Conservation (phyloP, 1,140 invertebrate genomes). For the Piezodorus guildinii region DNA sequence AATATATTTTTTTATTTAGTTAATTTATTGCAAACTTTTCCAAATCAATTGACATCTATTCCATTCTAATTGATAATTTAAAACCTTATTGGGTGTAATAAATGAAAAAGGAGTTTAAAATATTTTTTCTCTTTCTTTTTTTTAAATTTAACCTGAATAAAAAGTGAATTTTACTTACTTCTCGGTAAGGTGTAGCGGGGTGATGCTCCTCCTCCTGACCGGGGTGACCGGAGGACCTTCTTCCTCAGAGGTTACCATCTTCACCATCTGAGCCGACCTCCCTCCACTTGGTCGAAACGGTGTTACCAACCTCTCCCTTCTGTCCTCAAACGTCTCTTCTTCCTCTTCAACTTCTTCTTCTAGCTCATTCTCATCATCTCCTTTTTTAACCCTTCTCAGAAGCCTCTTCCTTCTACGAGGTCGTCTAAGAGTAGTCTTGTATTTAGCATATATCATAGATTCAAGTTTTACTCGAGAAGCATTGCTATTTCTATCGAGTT, state of each 20-base stretch:
- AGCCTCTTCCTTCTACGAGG: not conserved
- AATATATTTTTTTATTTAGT: no score
- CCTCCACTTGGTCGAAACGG: not conserved
- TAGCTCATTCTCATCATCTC: no score
- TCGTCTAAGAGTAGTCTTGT: not conserved
- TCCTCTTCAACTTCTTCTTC: not conserved
- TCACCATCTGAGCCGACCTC: not conserved
- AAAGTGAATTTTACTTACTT: constrained; percentile 7
- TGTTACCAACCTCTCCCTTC: not conserved
- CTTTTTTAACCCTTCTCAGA: not conserved
- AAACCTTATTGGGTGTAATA: no score
- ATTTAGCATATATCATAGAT: not conserved
- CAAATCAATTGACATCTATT: no score
- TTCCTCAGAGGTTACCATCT: constrained; percentile 6
- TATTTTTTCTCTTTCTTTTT: no score
- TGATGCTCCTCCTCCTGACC: not conserved
- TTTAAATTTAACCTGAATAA: no score
- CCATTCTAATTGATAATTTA: no score
- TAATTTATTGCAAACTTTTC: no score
- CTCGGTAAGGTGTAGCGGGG: not conserved
- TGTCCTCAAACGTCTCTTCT: not conserved
- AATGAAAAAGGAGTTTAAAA: no score
- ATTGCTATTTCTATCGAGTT: no score
- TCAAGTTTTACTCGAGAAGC: no score
- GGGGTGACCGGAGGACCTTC: not conserved